These are phyloP conservation scores for Scaptomyza hsui DNA, from an alignment of 1,140 invertebrate species.

Conservation along the genomic window DNA sequence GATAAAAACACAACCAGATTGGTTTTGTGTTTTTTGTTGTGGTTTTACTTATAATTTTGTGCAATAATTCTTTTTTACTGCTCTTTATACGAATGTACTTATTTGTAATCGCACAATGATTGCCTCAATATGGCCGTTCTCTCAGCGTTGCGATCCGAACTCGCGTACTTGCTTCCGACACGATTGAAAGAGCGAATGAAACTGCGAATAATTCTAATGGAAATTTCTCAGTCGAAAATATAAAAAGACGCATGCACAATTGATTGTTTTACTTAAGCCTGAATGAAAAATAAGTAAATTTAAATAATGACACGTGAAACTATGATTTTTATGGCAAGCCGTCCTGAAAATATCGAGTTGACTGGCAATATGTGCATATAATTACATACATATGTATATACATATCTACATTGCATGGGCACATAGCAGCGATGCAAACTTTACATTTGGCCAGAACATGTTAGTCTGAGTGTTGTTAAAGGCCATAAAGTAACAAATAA, in stretches of 20 bases:
- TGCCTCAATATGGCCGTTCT: slow-evolving; percentile 46
- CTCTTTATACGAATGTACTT: slow-evolving; percentile 20
- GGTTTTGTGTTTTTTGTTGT: neutral
- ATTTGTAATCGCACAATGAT: slow-evolving; percentile 44
- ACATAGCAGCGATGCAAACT: neutral
- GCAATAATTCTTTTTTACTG: slow-evolving; percentile 55
- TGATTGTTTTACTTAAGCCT: slow-evolving; percentile 18
- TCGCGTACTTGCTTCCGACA: slow-evolving; percentile 22
- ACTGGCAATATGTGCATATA: neutral
- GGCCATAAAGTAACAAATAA: no score
- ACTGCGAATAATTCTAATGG: slow-evolving; percentile 30
- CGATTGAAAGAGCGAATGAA: slow-evolving; percentile 41
- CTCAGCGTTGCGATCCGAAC: slow-evolving; percentile 16
- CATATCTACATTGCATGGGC: no score
- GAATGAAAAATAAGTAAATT: slow-evolving; percentile 20
- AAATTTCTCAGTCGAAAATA: slow-evolving; percentile 28
- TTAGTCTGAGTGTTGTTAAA: no score
- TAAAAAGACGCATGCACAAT: slow-evolving; percentile 3
- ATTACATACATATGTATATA: no score
- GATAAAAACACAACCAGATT: slow-evolving; percentile 17
- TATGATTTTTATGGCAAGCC: neutral
- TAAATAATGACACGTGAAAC: neutral
- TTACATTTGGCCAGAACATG: neutral
- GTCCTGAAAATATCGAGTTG: slow-evolving; percentile 3
- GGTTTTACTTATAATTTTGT: slow-evolving; percentile 58